Percentiles rank a stretch among this genome's conserved stretches.
These are phyloP conservation scores for Hippasteria phrygiana DNA, from an alignment of 53 echinoderm and acorn worm genomes.

Conservation along the genomic window DNA sequence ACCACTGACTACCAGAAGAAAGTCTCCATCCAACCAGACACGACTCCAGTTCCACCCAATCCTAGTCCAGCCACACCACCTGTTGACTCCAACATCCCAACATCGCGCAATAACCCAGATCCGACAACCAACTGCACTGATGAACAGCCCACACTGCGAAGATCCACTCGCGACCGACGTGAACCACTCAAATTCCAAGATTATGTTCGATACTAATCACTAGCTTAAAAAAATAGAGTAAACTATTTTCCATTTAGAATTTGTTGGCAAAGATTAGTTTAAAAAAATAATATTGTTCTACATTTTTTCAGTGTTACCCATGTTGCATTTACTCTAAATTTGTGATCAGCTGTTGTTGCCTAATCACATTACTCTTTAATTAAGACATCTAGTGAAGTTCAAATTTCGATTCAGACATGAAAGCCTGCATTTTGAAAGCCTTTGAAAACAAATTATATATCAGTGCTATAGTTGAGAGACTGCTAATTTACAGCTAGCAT, in stretches of 20 bases:
- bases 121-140: not conserved
- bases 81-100: not conserved
- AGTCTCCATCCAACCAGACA: conserved; percentile 8
- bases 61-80: not conserved
- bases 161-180: not conserved
- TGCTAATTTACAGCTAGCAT: no score
- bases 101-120: not conserved
- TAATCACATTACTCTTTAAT: no score
- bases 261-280: no score
- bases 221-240: not conserved
- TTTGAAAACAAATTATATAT: no score
- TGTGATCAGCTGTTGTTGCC: no score
- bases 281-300: no score
- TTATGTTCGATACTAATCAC: conserved; percentile 13
- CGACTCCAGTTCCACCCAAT: not conserved
- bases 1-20: not conserved
- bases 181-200: conserved; percentile 25
- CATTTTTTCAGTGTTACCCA: no score
- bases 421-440: conserved; percentile 1
- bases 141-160: not conserved
- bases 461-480: no score
- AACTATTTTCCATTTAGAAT: no score
- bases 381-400: no score
- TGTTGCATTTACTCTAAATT: no score
- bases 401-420: not conserved